Evolutionary conservation across 30 jellyfish, hydroid and myxozoan species (phyloP).

Genomic region (Aurelia aurita complex sp. Pacific): DNA sequence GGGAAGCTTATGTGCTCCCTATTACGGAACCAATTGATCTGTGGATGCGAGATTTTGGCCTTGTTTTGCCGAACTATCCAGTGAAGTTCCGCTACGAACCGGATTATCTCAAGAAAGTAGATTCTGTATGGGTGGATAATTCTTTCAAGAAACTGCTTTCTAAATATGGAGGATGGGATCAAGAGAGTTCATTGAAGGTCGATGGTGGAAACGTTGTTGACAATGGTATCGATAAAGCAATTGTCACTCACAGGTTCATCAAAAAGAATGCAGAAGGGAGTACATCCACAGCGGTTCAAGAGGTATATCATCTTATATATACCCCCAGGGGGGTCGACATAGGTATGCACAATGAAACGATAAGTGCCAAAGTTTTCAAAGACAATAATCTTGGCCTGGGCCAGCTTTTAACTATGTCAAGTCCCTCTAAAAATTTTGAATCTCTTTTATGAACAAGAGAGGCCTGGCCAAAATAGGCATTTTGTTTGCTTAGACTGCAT

Average conservation of each 20-base stretch:
- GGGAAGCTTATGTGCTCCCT: constrained; percentile 40
- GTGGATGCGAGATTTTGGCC: constrained; percentile 72
- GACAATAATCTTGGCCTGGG: too few species aligned
- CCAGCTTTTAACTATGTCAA: too few species aligned
- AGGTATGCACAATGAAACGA: too few species aligned
- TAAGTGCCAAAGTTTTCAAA: too few species aligned
- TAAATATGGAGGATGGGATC: constrained; percentile 10
- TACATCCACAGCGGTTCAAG: too few species aligned
- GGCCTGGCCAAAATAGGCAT: too few species aligned
- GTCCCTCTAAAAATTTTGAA: too few species aligned
- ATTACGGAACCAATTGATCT: constrained; percentile 48
- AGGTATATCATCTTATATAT: too few species aligned
- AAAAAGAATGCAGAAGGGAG: constrained; percentile 25
- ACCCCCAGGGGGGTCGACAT: too few species aligned
- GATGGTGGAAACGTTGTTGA: constrained; percentile 78
- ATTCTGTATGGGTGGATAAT: constrained; percentile 44
- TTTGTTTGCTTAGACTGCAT: too few species aligned
- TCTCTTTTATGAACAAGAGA: too few species aligned
- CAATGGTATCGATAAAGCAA: constrained; percentile 59
- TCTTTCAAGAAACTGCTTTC: constrained; percentile 28
- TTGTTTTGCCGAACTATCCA: constrained; percentile 36
- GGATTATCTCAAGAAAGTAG: constrained; percentile 51
- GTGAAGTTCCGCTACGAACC: constrained; percentile 59
- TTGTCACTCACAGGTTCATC: constrained; percentile 50
- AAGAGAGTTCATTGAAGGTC: constrained; percentile 17